Conservation (phyloP, 2,888 invertebrate species). For the Epistrophe eligans region DNA sequence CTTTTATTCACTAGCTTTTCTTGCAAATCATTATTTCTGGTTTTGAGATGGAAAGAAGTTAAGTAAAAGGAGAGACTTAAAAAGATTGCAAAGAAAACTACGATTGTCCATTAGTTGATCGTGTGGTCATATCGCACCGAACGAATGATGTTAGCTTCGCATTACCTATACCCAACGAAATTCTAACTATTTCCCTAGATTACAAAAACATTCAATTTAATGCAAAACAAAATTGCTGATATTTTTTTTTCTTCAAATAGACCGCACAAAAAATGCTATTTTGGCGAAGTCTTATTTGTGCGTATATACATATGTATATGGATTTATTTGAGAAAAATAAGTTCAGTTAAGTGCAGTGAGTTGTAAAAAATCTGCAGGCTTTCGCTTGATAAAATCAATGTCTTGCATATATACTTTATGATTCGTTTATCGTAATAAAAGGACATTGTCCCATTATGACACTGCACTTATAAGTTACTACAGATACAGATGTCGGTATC, state of each 20-base stretch:
- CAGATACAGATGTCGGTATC: no score
- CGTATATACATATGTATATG: no score
- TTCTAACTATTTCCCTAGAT: slow-evolving; percentile 4
- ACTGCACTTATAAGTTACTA: no score
- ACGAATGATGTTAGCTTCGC: background rate
- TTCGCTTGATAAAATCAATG: no score
- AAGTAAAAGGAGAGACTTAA: slow-evolving; percentile 18
- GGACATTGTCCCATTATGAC: no score
- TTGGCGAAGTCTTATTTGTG: no score
- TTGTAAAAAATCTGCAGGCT: no score
- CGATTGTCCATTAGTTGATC: slow-evolving; percentile 65
- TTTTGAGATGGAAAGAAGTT: slow-evolving; percentile 25
- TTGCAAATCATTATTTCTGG: slow-evolving; percentile 47
- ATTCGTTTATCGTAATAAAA: no score
- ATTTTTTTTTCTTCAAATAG: background rate
- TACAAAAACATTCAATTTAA: background rate
- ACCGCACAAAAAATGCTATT: background rate
- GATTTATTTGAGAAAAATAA: no score
- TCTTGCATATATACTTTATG: no score
- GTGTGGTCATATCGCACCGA: slow-evolving; percentile 60
- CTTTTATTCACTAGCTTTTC: background rate
- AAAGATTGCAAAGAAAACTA: slow-evolving; percentile 40
- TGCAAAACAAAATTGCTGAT: slow-evolving; percentile 49
- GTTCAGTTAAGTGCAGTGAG: no score
- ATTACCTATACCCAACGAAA: background rate